Evolutionary conservation across 2,888 invertebrate species (phyloP).

Genomic region (Apotomis betuletana): DNA sequence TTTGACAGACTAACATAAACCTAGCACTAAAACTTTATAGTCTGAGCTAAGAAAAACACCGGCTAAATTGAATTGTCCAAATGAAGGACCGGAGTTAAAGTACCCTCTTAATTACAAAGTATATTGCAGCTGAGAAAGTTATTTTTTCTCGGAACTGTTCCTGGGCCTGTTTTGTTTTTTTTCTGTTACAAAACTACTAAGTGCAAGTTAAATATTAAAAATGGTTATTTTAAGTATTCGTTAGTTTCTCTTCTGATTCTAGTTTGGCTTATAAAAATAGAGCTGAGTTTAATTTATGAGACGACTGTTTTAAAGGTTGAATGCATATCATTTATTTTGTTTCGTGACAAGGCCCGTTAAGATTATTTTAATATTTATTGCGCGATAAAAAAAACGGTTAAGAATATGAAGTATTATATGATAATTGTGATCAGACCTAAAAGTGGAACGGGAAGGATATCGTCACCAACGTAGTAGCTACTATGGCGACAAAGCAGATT

Average conservation of each 20-base stretch:
- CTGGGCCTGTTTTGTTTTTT: constrained; percentile 12
- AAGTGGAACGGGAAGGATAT: no score
- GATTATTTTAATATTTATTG: no score
- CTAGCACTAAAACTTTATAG: not conserved
- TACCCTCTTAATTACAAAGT: constrained; percentile 35
- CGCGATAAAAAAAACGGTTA: no score
- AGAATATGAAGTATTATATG: no score
- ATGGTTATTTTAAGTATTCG: not conserved
- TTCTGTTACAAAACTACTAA: not conserved
- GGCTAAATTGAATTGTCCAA: constrained; percentile 24
- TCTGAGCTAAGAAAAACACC: constrained; percentile 14
- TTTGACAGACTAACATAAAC: not conserved
- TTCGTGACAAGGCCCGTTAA: no score
- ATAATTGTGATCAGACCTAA: no score
- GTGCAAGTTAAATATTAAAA: constrained; percentile 22
- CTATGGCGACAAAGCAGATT: no score
- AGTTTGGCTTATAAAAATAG: not conserved
- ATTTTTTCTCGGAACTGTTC: constrained; percentile 8
- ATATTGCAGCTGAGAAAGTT: constrained; percentile 21
- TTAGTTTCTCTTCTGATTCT: not conserved
- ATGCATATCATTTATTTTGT: no score
- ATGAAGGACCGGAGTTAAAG: constrained; percentile 19
- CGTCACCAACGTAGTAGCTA: no score
- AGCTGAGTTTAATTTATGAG: not conserved
- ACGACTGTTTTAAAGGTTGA: not conserved